These are phyloP conservation scores for Neelides sp. DNA, from an alignment of 1,140 invertebrate genomes.

Conservation along the genomic window DNA sequence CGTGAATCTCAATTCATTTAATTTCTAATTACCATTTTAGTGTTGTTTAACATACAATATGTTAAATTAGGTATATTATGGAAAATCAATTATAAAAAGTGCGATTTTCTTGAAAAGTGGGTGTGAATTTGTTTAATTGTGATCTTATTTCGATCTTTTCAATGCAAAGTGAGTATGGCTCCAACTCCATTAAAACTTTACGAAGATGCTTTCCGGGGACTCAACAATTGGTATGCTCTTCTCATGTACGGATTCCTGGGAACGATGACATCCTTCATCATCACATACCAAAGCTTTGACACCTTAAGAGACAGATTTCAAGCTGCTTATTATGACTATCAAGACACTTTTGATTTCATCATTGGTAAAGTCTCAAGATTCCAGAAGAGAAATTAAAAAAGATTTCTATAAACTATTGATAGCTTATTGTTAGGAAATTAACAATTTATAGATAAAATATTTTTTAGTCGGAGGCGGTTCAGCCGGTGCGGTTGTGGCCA, in stretches of 20 bases:
- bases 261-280: conserved; percentile 15
- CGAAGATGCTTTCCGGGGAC: conserved; percentile 3
- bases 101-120: too few relatives aligned
- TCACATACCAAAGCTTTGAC: conserved; percentile 14
- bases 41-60: too few relatives aligned
- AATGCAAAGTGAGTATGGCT: too few relatives aligned
- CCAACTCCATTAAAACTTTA: conserved; percentile 9
- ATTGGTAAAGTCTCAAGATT: too few relatives aligned
- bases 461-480: conserved; percentile 7
- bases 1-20: too few relatives aligned
- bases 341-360: conserved; percentile 20
- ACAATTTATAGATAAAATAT: not conserved
- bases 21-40: too few relatives aligned
- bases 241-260: conserved; percentile 18
- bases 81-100: too few relatives aligned
- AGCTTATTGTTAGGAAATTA: not conserved
- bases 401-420: not conserved
- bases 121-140: too few relatives aligned
- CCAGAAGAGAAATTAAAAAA: not conserved
- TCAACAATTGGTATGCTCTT: conserved; percentile 23
- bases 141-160: too few relatives aligned
- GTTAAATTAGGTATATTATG: too few relatives aligned
- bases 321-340: conserved; percentile 14
- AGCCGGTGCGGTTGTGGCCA: conserved; percentile 9
- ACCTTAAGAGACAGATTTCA: conserved; percentile 18